Conservation (phyloP, 2,797 vertebrate genomes). For the Aldrovandia affinis region DNA sequence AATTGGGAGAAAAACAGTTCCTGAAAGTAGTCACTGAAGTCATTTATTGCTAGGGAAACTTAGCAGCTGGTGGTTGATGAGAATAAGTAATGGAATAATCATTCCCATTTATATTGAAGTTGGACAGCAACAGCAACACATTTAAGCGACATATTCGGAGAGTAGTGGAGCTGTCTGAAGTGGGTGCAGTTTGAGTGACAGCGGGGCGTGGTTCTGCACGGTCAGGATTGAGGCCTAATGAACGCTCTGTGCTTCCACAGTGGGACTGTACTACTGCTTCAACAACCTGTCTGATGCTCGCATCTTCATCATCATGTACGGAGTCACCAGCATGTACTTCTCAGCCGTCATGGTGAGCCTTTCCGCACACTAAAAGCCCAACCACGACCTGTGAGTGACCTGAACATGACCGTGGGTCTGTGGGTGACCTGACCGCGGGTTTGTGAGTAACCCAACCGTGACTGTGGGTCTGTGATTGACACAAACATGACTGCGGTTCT, state of each 20-base stretch:
- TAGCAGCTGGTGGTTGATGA: no score
- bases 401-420: neutral
- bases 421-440: neutral
- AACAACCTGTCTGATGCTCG: conserved; percentile 95
- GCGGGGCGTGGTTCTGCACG: neutral
- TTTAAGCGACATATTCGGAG: no score
- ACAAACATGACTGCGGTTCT: neutral
- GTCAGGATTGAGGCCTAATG: neutral
- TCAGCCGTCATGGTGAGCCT: conserved; percentile 94
- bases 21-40: no score
- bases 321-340: conserved; percentile 99
- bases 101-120: no score
- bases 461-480: neutral
- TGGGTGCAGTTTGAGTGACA: neutral
- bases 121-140: no score
- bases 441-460: neutral
- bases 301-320: conserved; percentile 99
- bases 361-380: no score
- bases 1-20: no score
- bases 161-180: no score
- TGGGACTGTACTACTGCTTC: conserved; percentile 98
- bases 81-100: no score
- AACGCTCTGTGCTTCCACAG: conserved; percentile 64
- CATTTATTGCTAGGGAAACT: no score
- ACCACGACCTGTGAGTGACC: neutral